Evolutionary conservation across 2,888 invertebrate genomes (phyloP).

Genomic region (Unio delphinus): DNA sequence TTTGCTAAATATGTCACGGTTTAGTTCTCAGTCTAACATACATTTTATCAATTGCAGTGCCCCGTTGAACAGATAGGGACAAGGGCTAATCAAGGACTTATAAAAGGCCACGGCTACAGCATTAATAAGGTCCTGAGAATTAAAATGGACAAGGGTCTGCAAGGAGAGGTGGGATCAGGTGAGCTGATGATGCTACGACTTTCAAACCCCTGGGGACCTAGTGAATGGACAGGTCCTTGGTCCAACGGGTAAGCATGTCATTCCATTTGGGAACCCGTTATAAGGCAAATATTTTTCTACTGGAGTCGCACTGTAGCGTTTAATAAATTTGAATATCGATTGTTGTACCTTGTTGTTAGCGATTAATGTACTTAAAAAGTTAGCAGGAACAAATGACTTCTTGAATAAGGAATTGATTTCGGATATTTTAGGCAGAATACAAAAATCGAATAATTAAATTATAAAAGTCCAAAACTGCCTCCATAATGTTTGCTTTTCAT

Average conservation of each 20-base stretch:
- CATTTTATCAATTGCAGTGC: slow-evolving; percentile 36
- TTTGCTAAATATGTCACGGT: no score
- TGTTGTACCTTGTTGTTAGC: neutral
- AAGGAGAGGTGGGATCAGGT: slow-evolving; percentile 43
- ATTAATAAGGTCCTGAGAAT: slow-evolving; percentile 74
- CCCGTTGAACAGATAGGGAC: slow-evolving; percentile 43
- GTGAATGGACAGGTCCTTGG: slow-evolving; percentile 76
- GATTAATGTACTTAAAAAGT: neutral
- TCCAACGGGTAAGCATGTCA: slow-evolving; percentile 72
- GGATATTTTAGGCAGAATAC: no score
- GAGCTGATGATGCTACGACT: slow-evolving; percentile 75
- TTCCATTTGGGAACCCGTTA: neutral
- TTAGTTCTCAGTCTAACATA: neutral
- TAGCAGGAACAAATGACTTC: neutral
- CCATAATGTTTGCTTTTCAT: no score
- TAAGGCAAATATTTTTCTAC: neutral
- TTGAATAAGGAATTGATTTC: neutral
- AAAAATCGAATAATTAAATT: no score
- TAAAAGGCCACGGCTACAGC: slow-evolving; percentile 76
- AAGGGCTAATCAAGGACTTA: slow-evolving; percentile 71
- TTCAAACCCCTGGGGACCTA: slow-evolving; percentile 76
- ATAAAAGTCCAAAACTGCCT: no score
- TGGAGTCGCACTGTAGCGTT: neutral
- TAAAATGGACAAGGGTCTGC: slow-evolving; percentile 48
- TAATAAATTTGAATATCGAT: neutral